A percentile compares a stretch with the other conserved stretches of the same genome.
Conservation (phyloP, 2,888 invertebrate genomes). For the Drosophila seclusa region DNA sequence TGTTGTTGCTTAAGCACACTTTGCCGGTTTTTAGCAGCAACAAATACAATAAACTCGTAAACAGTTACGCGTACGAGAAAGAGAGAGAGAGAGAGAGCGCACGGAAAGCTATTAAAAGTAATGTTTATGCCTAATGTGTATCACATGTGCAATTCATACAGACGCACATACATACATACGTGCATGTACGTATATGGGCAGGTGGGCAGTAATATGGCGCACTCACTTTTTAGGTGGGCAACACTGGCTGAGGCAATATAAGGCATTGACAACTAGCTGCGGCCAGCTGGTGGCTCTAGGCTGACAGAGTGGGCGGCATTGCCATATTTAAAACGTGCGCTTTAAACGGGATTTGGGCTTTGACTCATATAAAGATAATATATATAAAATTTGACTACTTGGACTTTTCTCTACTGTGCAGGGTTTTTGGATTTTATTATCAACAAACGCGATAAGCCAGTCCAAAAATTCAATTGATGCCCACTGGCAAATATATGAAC, state of each 20-base stretch:
- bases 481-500: neutral
- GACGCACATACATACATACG: neutral
- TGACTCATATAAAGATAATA: constrained; percentile 46
- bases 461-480: constrained; percentile 38
- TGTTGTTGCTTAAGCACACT: constrained; percentile 17
- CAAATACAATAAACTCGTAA: constrained; percentile 14
- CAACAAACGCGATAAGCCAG: constrained; percentile 47
- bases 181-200: constrained; percentile 12
- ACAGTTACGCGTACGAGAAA: constrained; percentile 22
- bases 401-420: constrained; percentile 7
- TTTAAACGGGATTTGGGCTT: constrained; percentile 38
- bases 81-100: constrained; percentile 4
- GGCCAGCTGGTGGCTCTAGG: constrained; percentile 2
- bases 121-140: constrained; percentile 50
- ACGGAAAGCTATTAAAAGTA: constrained; percentile 41
- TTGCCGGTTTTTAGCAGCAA: constrained; percentile 27
- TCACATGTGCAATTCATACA: constrained; percentile 47
- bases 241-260: constrained; percentile 25
- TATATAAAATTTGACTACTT: constrained; percentile 5
- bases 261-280: constrained; percentile 37
- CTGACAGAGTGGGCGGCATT: constrained; percentile 31
- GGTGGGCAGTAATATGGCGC: constrained; percentile 29
- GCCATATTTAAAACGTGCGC: constrained; percentile 34
- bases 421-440: constrained; percentile 4
- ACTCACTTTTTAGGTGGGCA: constrained; percentile 29